phyloP scores from a whole-genome alignment of 1,140 invertebrate species.

The Goniozus legneri region DNA sequence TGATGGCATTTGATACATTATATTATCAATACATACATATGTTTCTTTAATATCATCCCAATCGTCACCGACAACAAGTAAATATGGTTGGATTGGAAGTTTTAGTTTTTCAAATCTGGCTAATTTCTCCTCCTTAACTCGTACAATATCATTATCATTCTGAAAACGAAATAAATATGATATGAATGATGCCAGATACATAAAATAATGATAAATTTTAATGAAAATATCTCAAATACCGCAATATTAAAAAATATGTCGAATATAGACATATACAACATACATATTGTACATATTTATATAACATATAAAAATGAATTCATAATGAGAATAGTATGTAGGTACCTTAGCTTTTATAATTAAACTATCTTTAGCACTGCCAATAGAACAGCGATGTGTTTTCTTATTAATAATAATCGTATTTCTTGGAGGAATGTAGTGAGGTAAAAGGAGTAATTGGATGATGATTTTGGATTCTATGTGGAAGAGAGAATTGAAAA shows the following conservation, averaged over 20 bases:
- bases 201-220: not conserved
- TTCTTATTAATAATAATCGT: not conserved
- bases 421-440: not conserved
- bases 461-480: constrained; percentile 4
- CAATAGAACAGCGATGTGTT: not conserved
- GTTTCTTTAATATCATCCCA: not conserved
- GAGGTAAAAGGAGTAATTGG: not conserved
- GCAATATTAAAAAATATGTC: not conserved
- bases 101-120: no score
- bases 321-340: not conserved
- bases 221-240: not conserved
- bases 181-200: not conserved
- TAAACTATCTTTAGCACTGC: not conserved
- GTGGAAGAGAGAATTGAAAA: no score
- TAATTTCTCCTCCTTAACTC: not conserved
- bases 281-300: not conserved
- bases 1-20: not conserved
- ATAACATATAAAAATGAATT: not conserved
- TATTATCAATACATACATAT: not conserved
- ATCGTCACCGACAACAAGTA: not conserved
- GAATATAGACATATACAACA: not conserved
- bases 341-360: not conserved
- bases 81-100: not conserved
- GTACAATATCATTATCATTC: not conserved
- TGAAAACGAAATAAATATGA: not conserved